Conservation (phyloP, 2,113 vertebrate species). For the Sus scrofa region T2T-Sscrofa CM000812.6:123152001-123152500, state of each 20-base stretch:
- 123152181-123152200: constrained; percentile 43
- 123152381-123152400: constrained; percentile 68
- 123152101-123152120: background rate
- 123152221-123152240: constrained; percentile 70
- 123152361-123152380: constrained; percentile 70
- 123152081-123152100: background rate
- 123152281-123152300: constrained; percentile 79
- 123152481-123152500: background rate
- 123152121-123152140: background rate
- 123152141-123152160: background rate
- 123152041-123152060: background rate
- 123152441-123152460: constrained; percentile 45
- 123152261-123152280: constrained; percentile 62
- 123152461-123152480: constrained; percentile 36
- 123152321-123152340: constrained; percentile 52
- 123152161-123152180: constrained; percentile 55
- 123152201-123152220: background rate
- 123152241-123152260: constrained; percentile 77
- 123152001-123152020: background rate
- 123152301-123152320: constrained; percentile 74
- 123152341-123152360: constrained; percentile 66
- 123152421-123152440: constrained; percentile 29
- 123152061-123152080: background rate
- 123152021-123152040: background rate
- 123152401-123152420: constrained; percentile 73